Conservation (phyloP, 2,113 vertebrate genomes). For the Bothrops jararaca region DNA sequence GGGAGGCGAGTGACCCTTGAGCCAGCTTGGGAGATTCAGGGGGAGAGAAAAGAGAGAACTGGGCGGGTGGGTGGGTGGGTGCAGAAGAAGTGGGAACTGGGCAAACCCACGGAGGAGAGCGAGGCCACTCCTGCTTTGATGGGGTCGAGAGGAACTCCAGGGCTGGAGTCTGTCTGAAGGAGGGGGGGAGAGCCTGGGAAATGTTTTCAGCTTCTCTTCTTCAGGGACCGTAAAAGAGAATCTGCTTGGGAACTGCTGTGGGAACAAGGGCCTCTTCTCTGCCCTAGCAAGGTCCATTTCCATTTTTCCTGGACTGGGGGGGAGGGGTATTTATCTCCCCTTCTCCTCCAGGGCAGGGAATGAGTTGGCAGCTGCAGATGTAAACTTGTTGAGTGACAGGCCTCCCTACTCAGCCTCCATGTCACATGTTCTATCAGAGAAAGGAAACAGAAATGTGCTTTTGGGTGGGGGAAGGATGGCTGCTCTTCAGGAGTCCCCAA, state of each 20-base stretch:
- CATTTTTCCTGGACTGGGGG: not conserved
- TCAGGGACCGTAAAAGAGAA: not conserved
- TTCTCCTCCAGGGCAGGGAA: not conserved
- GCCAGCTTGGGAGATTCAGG: not conserved
- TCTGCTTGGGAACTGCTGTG: not conserved
- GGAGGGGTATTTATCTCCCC: not conserved
- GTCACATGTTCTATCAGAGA: not conserved
- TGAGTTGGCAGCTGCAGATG: not conserved
- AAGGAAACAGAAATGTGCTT: not conserved
- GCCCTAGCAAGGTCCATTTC: not conserved
- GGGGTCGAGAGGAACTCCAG: not conserved
- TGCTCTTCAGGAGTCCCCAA: not conserved
- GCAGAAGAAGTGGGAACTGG: not conserved
- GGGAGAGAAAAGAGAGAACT: not conserved
- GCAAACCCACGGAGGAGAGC: not conserved
- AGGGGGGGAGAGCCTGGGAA: not conserved
- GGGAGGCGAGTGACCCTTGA: not conserved
- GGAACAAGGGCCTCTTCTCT: not conserved
- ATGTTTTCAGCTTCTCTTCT: not conserved
- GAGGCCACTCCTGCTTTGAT: fast-evolving
- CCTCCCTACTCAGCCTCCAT: not conserved
- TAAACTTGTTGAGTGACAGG: not conserved
- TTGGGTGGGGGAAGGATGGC: not conserved
- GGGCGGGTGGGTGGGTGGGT: not conserved
- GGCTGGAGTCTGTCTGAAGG: not conserved